phyloP scores from a whole-genome alignment of 2,888 invertebrate genomes.

The Chrysina gloriosa region DNA sequence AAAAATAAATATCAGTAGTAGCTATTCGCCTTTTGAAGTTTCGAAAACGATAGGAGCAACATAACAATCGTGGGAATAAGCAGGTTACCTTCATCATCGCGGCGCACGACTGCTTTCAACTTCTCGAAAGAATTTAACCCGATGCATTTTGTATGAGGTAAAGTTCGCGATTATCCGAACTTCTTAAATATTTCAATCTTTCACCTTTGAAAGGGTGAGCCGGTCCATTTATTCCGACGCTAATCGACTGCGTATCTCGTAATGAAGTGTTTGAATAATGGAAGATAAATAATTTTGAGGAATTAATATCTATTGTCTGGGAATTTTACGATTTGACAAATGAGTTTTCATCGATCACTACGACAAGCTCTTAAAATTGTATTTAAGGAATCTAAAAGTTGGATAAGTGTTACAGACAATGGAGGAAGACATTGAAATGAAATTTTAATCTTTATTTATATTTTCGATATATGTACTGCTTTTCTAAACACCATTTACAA shows the following conservation, averaged over 20 bases:
- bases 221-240: neutral
- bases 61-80: conserved; percentile 38
- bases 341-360: no score
- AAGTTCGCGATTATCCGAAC: conserved; percentile 41
- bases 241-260: neutral
- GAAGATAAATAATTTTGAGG: no score
- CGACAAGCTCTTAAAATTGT: no score
- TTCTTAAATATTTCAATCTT: conserved; percentile 45
- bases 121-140: conserved; percentile 19
- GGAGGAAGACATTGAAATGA: no score
- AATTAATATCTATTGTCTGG: no score
- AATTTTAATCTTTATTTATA: no score
- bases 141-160: conserved; percentile 47
- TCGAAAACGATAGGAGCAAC: neutral
- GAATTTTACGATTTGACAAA: no score
- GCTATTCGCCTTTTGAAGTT: neutral
- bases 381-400: no score
- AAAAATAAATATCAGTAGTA: no score
- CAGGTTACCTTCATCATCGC: conserved; percentile 37
- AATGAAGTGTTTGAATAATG: neutral
- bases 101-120: neutral
- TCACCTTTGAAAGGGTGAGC: neutral
- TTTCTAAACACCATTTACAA: no score
- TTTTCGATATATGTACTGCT: no score
- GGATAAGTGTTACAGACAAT: no score